Base-by-base conservation (phyloP, 2,797 vertebrate species). In the Buphagus erythrorhynchus region DNA sequence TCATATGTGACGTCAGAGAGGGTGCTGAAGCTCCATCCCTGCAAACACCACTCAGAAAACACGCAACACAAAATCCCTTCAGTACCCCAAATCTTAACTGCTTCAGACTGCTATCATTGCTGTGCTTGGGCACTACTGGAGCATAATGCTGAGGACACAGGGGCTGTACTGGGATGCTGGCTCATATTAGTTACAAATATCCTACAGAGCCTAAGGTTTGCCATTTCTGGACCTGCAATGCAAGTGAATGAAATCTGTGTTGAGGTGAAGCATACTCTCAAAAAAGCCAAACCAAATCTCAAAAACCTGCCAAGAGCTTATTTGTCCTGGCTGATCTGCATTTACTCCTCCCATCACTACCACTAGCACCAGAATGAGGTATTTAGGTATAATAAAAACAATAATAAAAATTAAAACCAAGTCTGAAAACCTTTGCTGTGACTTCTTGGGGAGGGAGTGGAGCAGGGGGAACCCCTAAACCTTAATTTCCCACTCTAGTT, bases 111-210 rank as follows among this genome's bases (percentile, higher is more conserved):
- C 42, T 48, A 2, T 9, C 8, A 6, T 3, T 3, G 4, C 49
- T 1, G 0, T 43, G 52, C 66, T 58, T 13, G 38, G 26, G 29
- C 20, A 4, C 71, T n/a, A 15, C 8, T 24, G 7, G 18, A 82
- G 22, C 14, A 48, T 1, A 3, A 5, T 22, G 43, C 15, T 0
- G 0, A 61, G 33, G 40, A 45, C 28, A 48, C 0, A 0, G 5
- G 11, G 45, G 31, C 49, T 35, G 48, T 14, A 38, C 13, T 5
- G 1, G 16, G 24, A n/a, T 42, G 22, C 26, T 13, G 18, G 52
- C 10, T 75, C 49, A 59, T 13, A 4, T 5, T 7, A 31, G 29
- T 51, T 33, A 33, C 2, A 6, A 72, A 40, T 5, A 28, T 24
- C 22, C 14, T 40, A 48, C 26, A 91, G 55, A 73, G 31, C 13